phyloP scores from a whole-genome alignment of 1,140 invertebrate genomes.

The Sweltsa coloradensis region DNA sequence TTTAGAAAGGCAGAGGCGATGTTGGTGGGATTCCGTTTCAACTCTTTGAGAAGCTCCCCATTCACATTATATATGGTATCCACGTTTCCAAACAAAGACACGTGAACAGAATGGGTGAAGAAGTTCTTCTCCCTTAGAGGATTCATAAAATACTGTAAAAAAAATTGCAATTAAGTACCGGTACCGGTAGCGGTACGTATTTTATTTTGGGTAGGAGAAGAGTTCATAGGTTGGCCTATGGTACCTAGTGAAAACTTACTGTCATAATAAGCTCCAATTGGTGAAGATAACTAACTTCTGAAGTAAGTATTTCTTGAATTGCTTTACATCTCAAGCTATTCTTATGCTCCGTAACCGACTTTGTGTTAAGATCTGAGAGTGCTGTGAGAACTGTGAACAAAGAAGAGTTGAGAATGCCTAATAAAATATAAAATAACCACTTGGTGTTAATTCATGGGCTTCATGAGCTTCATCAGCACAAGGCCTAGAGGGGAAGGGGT shows the following conservation, averaged over 20 bases:
- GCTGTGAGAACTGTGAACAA: constrained; percentile 32
- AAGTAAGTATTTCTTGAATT: constrained; percentile 54
- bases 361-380: constrained; percentile 33
- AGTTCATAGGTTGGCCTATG: too few species aligned
- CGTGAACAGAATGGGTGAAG: constrained; percentile 39
- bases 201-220: too few species aligned
- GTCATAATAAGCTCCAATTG: constrained; percentile 54
- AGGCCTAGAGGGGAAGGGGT: too few species aligned
- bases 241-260: constrained; percentile 33
- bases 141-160: constrained; percentile 46
- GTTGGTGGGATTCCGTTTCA: constrained; percentile 44
- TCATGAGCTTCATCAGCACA: too few species aligned
- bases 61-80: constrained; percentile 60
- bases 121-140: constrained; percentile 46
- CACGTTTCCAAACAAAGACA: constrained; percentile 54
- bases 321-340: constrained; percentile 36
- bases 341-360: constrained; percentile 30
- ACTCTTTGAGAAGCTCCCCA: constrained; percentile 46
- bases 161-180: too few species aligned
- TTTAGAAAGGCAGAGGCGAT: constrained; percentile 52
- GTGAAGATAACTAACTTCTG: constrained; percentile 53
- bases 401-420: too few species aligned
- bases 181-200: too few species aligned
- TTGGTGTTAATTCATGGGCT: too few species aligned
- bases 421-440: too few species aligned